Evolutionary conservation across 2,797 vertebrate genomes (phyloP), one percentile per base, ranked within the genome.

Genomic region (Dendrocincla tyrannina): DNA sequence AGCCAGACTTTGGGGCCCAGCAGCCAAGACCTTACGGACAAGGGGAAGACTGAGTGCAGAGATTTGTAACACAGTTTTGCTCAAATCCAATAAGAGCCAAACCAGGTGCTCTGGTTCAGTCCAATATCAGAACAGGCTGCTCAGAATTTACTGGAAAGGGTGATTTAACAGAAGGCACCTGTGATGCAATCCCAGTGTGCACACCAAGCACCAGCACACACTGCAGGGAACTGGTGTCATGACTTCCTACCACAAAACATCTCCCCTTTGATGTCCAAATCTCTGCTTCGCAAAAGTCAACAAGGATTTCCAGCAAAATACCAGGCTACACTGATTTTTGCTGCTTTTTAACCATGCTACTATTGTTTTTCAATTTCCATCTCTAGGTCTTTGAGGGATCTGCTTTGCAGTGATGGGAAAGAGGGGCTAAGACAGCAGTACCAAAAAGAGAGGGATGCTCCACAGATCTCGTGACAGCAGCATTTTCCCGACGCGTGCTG

Each of bases 401-500:
- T 67, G 59, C 55, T 79, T 17, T 17, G 52, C 1, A 52, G 35
- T 58, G 55, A 30, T 37, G 58, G 82, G 41, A 58, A 35, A 78
- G 44, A 47, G 47, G 32, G 39, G 28, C 37, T 69, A 28, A 86
- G 58, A 47, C 7, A 7, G 44, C 0, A 1, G 46, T 6, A 67
- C 56, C 74, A 13, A 66, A 73, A 85, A 55, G 49, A 3, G 33
- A 86, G 22, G 49, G 72, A 85, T 72, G 77, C 58, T 90, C 73
- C 3, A 5, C 27, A 56, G 73, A 75, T 32, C 75, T 53, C 2
- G 0, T 17, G 18, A 30, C 32, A 67, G 68, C n/a, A 3, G 0
- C 87, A 60, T 60, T 68, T 56, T 44, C 87, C 60, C 0, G 0
- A 50, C 0, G 0, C 41, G 30, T 0, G 0, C 56, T 35, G 74